Percentiles rank a stretch among this genome's conserved stretches.
Conservation (phyloP, 1,140 invertebrate genomes). For the Mercenaria mercenaria region DNA sequence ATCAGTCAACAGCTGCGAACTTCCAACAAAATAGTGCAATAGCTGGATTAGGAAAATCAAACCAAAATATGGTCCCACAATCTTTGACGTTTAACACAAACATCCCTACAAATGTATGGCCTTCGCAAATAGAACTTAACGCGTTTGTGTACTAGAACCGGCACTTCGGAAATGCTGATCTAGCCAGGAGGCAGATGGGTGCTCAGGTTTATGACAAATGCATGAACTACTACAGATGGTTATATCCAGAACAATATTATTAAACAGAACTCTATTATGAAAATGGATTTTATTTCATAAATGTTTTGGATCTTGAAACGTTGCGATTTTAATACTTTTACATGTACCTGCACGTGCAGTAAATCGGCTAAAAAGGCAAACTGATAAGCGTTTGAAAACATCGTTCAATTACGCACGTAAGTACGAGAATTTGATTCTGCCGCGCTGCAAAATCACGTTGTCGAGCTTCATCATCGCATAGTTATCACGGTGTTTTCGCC, state of each 20-base stretch:
- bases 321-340: no score
- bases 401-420: no score
- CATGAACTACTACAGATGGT: neutral
- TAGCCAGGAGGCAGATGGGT: neutral
- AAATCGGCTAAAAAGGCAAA: no score
- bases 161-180: neutral
- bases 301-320: no score
- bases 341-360: no score
- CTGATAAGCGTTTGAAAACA: no score
- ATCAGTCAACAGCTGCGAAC: neutral
- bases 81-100: neutral
- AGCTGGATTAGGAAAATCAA: neutral
- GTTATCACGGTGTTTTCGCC: no score
- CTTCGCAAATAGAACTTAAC: neutral
- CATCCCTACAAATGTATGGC: neutral
- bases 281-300: no score
- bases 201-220: neutral
- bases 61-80: neutral
- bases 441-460: no score
- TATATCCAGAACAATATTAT: neutral
- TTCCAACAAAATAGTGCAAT: neutral
- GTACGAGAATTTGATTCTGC: no score
- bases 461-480: no score
- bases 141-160: neutral
- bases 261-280: no score